A percentile compares a stretch with the other conserved stretches of the same genome.
These are phyloP conservation scores for Bellardia pandia DNA, from an alignment of 2,888 invertebrate species.

Conservation along the genomic window DNA sequence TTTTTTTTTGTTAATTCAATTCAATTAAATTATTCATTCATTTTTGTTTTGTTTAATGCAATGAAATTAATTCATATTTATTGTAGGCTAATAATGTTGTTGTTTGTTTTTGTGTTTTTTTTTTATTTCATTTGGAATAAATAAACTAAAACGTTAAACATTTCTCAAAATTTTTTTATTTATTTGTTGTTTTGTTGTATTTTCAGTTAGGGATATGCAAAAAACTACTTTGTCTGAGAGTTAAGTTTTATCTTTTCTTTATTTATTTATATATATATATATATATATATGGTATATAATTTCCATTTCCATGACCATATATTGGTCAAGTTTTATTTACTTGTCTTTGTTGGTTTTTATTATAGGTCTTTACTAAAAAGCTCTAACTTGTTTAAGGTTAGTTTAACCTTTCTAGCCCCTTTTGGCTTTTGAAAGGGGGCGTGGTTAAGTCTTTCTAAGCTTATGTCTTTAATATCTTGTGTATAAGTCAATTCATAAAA, in stretches of 20 bases:
- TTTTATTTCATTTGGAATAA: slow-evolving; percentile 20
- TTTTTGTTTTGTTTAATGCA: slow-evolving; percentile 20
- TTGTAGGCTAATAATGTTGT: neutral
- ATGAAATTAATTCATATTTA: slow-evolving; percentile 23
- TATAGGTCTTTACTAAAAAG: slow-evolving; percentile 73
- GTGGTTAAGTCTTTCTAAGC: slow-evolving; percentile 66
- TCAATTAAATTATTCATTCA: slow-evolving; percentile 60
- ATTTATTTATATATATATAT: slow-evolving; percentile 13
- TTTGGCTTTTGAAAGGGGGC: neutral
- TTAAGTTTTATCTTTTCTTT: slow-evolving; percentile 71
- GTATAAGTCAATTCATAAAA: slow-evolving; percentile 64
- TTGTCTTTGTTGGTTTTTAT: slow-evolving; percentile 59
- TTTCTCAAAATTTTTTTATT: slow-evolving; percentile 49
- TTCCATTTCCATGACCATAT: slow-evolving; percentile 72
- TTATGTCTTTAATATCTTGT: slow-evolving; percentile 60
- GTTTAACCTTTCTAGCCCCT: slow-evolving; percentile 59
- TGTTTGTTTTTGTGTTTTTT: neutral
- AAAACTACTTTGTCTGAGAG: slow-evolving; percentile 83
- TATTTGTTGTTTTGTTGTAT: slow-evolving; percentile 59
- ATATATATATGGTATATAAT: slow-evolving; percentile 70
- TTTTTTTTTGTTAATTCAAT: slow-evolving; percentile 51
- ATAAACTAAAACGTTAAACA: slow-evolving; percentile 38
- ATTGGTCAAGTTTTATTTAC: slow-evolving; percentile 63
- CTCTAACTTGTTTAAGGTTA: slow-evolving; percentile 67
- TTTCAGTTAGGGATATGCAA: slow-evolving; percentile 80